These are phyloP conservation scores for Clarias platycephalus DNA, from an alignment of 2,797 vertebrate genomes.

Conservation along the genomic window DNA sequence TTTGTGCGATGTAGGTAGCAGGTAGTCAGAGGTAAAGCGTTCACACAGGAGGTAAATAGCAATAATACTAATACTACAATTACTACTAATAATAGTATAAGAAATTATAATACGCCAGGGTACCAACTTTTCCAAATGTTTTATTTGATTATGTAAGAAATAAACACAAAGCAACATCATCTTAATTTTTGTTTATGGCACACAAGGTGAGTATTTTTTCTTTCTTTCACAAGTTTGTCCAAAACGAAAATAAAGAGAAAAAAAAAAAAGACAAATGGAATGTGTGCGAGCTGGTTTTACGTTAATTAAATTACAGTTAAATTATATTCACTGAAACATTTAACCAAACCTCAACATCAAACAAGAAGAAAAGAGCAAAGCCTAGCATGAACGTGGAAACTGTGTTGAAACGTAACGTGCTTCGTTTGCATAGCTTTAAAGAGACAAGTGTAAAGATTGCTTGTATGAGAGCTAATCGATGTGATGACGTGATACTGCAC, in stretches of 20 bases:
- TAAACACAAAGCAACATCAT: constrained; percentile 74
- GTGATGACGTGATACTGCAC: too few relatives aligned
- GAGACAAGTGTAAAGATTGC: constrained; percentile 60
- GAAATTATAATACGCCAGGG: too few relatives aligned
- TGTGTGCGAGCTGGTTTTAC: constrained; percentile 49
- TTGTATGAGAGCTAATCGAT: constrained; percentile 31
- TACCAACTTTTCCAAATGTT: constrained; percentile 60
- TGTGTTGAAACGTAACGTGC: constrained; percentile 62
- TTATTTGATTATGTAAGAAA: constrained; percentile 81
- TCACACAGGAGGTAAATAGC: too few relatives aligned
- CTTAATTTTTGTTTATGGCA: constrained; percentile 74
- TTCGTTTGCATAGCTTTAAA: constrained; percentile 79
- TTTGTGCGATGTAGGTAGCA: too few relatives aligned
- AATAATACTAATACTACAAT: too few relatives aligned
- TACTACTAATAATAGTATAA: too few relatives aligned
- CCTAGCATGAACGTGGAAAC: constrained; percentile 48
- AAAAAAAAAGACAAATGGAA: constrained; percentile 51
- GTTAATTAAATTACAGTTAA: constrained; percentile 34
- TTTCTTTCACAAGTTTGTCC: constrained; percentile 67
- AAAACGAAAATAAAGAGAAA: constrained; percentile 37
- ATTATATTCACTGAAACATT: constrained; percentile 31
- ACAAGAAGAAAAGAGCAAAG: constrained; percentile 48
- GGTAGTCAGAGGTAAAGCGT: background rate
- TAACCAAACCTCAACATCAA: constrained; percentile 43
- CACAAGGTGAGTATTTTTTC: constrained; percentile 73